Percentiles rank a stretch among this genome's conserved stretches.
These are phyloP conservation scores for Pontoporia blainvillei DNA, from an alignment of 2,113 vertebrate species.

Conservation along the genomic window DNA sequence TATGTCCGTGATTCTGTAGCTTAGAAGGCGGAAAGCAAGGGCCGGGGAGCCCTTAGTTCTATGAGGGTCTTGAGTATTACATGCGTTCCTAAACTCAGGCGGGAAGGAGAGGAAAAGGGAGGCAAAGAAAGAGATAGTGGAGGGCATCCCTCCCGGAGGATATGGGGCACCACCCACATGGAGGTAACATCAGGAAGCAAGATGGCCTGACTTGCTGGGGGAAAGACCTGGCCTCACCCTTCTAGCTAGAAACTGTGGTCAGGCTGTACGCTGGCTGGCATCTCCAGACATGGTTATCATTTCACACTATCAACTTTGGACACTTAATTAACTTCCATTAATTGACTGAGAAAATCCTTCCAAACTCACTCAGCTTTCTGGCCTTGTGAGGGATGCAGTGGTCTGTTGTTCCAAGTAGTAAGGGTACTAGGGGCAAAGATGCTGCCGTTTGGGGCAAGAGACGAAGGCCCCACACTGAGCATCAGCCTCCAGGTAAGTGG, in stretches of 20 bases:
- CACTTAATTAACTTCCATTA: not conserved
- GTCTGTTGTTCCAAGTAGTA: not conserved
- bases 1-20: not conserved
- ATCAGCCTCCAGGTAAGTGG: not conserved
- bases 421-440: not conserved
- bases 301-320: not conserved
- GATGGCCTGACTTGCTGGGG: not conserved
- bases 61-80: not conserved
- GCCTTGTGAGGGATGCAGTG: not conserved
- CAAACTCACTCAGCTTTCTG: not conserved
- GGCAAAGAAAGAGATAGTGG: not conserved
- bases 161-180: accelerated
- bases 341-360: not conserved
- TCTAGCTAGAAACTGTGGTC: not conserved
- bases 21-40: not conserved
- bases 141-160: not conserved
- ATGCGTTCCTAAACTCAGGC: not conserved
- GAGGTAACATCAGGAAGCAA: not conserved
- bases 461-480: not conserved
- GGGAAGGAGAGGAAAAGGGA: not conserved
- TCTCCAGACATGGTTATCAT: not conserved
- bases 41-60: not conserved
- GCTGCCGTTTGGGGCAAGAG: not conserved
- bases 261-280: not conserved
- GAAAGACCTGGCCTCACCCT: not conserved